Percentiles rank a stretch among this genome's conserved stretches.
These are phyloP conservation scores for Romanogobio albipinnatus DNA, from an alignment of 2,113 vertebrate genomes.

Conservation along the genomic window DNA sequence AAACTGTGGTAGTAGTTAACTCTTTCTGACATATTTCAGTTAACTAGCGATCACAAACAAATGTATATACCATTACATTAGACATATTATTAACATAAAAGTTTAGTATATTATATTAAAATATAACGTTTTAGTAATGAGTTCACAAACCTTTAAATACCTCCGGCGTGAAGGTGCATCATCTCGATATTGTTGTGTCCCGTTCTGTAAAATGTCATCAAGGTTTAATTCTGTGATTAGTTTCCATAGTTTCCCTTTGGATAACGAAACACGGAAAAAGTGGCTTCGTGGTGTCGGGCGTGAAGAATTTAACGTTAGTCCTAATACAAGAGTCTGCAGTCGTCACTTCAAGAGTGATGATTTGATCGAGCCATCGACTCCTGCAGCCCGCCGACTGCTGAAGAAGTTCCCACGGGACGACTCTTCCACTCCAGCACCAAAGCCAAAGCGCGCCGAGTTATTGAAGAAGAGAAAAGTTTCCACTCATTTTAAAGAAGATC, in stretches of 20 bases:
- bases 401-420: not conserved
- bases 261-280: not conserved
- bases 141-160: not conserved
- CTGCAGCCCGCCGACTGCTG: not conserved
- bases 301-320: not conserved
- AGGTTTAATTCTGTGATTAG: slow-evolving; percentile 36
- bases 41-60: not conserved
- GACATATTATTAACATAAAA: not conserved
- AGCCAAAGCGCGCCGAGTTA: not conserved
- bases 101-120: not conserved
- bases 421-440: not conserved
- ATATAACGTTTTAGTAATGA: not conserved
- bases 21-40: not conserved
- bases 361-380: not conserved
- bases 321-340: not conserved
- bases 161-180: not conserved
- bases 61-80: not conserved
- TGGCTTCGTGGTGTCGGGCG: not conserved
- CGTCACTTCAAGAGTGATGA: slow-evolving; percentile 22
- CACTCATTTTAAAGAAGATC: not conserved
- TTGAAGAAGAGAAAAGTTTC: no score
- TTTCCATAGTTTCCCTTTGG: slow-evolving; percentile 28
- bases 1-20: not conserved
- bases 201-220: slow-evolving; percentile 15
- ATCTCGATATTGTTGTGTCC: slow-evolving; percentile 20